Conservation (phyloP, 23 tunicate genomes). For the Halocynthia roretzi region DNA sequence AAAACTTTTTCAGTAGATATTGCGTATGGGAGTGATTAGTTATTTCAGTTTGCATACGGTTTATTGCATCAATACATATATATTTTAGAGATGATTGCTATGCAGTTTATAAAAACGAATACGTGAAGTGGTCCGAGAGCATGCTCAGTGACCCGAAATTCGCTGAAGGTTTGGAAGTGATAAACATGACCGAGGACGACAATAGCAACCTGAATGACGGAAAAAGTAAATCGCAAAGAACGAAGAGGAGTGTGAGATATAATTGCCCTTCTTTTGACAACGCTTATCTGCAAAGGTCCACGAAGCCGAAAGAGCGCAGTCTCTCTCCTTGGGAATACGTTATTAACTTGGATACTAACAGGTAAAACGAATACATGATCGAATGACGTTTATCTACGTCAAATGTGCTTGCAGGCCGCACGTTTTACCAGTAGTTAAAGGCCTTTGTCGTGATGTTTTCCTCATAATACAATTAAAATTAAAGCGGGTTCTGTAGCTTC, state of each 20-base stretch:
- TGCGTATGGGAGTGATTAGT: too few relatives aligned
- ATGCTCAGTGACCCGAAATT: constrained; percentile 3
- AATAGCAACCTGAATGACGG: background rate
- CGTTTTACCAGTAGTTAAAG: too few relatives aligned
- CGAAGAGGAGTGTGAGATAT: background rate
- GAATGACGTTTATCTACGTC: too few relatives aligned
- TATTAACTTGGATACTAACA: constrained; percentile 1
- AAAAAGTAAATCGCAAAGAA: background rate
- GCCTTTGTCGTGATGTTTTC: too few relatives aligned
- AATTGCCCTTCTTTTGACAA: background rate
- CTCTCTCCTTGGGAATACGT: constrained; percentile 14
- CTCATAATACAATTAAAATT: too few relatives aligned
- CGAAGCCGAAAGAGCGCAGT: background rate
- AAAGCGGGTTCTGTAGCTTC: too few relatives aligned
- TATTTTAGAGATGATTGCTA: background rate
- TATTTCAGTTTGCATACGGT: too few relatives aligned
- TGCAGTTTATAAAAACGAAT: constrained; percentile 1
- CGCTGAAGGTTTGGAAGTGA: background rate
- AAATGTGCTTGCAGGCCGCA: too few relatives aligned
- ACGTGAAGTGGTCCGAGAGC: constrained; percentile 7
- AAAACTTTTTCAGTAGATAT: too few relatives aligned
- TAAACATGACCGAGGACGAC: background rate
- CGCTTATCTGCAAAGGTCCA: background rate
- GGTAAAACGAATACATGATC: background rate
- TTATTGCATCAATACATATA: too few relatives aligned